phyloP scores from a whole-genome alignment of 2,888 invertebrate species.

The Helleia helle region DNA sequence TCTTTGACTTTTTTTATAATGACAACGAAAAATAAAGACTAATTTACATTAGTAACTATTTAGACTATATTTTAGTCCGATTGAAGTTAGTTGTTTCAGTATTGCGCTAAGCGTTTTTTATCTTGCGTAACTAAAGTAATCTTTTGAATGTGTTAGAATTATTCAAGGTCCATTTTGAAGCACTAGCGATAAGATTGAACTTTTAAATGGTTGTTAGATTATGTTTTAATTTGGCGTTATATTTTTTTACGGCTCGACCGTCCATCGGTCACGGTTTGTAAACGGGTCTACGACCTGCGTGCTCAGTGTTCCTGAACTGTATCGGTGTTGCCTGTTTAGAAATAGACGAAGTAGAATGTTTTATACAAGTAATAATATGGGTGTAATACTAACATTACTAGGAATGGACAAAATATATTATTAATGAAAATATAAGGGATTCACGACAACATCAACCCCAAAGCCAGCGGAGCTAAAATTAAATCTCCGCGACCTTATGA shows the following conservation, averaged over 20 bases:
- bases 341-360: too few species aligned
- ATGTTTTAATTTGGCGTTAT: constrained; percentile 3
- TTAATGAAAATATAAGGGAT: too few species aligned
- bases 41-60: too few species aligned
- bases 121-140: neutral
- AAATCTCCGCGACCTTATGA: neutral
- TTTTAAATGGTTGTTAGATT: constrained; percentile 1
- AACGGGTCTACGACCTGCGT: constrained; percentile 27
- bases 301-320: constrained; percentile 22
- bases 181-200: neutral
- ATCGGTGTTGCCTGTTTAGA: constrained; percentile 6
- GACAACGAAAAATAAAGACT: too few species aligned
- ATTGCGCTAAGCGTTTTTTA: too few species aligned
- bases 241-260: neutral
- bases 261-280: constrained; percentile 25
- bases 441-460: neutral
- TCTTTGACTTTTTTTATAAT: too few species aligned
- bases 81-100: too few species aligned
- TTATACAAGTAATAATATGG: too few species aligned
- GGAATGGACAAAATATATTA: too few species aligned
- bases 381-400: too few species aligned
- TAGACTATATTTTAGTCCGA: too few species aligned
- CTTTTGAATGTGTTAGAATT: neutral
- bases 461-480: neutral
- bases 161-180: neutral